Evolutionary conservation across 1,140 invertebrate species (phyloP).

Genomic region (Megalonaias nervosa): DNA sequence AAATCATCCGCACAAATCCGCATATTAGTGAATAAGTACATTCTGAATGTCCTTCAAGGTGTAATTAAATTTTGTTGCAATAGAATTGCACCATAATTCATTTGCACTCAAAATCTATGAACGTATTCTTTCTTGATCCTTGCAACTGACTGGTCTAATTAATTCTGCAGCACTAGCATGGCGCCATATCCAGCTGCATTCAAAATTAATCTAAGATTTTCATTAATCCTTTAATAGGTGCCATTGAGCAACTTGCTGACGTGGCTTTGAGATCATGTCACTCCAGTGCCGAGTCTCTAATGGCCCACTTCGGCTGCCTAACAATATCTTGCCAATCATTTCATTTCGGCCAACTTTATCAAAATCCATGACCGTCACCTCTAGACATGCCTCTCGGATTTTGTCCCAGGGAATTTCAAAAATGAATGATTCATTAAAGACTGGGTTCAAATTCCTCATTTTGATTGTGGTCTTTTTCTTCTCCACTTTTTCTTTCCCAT

Average conservation of each 20-base stretch:
- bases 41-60: too few relatives aligned
- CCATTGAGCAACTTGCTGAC: slow-evolving; percentile 89
- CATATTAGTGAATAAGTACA: too few relatives aligned
- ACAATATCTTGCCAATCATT: slow-evolving; percentile 88
- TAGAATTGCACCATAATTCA: too few relatives aligned
- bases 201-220: neutral
- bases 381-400: slow-evolving; percentile 86
- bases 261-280: slow-evolving; percentile 88
- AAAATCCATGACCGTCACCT: slow-evolving; percentile 92
- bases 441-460: slow-evolving; percentile 75
- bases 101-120: too few relatives aligned
- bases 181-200: neutral
- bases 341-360: slow-evolving; percentile 92
- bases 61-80: too few relatives aligned
- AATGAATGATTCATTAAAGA: slow-evolving; percentile 77
- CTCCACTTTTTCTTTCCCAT: slow-evolving; percentile 74
- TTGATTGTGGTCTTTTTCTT: slow-evolving; percentile 77
- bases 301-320: slow-evolving; percentile 85
- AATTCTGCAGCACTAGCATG: too few relatives aligned
- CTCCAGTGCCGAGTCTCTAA: slow-evolving; percentile 91
- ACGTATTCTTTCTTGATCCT: too few relatives aligned
- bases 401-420: slow-evolving; percentile 79
- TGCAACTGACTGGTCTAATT: too few relatives aligned
- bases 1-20: too few relatives aligned
- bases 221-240: slow-evolving; percentile 78